These are phyloP conservation scores for Myrmecophaga tridactyla DNA, from an alignment of 2,113 vertebrate species.

Conservation along the genomic window DNA sequence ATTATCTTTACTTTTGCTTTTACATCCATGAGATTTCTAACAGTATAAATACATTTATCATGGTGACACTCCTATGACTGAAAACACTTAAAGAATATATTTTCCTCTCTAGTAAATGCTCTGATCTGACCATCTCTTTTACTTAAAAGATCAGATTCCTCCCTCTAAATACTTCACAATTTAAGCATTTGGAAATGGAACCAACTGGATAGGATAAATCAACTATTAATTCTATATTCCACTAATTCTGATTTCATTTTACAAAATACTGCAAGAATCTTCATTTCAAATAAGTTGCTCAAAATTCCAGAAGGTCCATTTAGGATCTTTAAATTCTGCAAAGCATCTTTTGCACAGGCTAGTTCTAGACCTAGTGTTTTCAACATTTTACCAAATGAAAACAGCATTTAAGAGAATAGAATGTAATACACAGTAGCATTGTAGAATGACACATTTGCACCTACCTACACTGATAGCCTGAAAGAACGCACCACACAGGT, in stretches of 20 bases:
- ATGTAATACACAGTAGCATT: neutral
- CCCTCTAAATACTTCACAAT: neutral
- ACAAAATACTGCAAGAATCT: conserved; percentile 2
- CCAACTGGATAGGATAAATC: neutral
- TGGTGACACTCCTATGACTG: neutral
- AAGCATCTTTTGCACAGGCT: neutral
- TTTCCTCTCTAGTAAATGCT: neutral
- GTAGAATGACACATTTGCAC: neutral
- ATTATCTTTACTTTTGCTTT: neutral
- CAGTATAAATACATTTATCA: neutral
- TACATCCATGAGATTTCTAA: neutral
- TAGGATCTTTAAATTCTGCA: conserved; percentile 8
- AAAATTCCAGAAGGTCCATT: neutral
- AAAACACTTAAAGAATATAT: neutral
- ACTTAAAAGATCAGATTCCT: neutral
- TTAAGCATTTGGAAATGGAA: neutral
- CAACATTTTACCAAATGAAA: neutral
- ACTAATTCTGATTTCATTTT: neutral
- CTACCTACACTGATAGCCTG: neutral
- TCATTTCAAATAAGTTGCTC: neutral
- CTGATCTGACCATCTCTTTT: neutral
- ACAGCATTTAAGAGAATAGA: neutral
- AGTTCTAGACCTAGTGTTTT: neutral
- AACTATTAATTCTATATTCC: neutral
- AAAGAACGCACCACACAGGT: neutral